A percentile compares a stretch with the other conserved stretches of the same genome.
Evolutionary conservation across 92 coral and sea anemone species (phyloP).

Genomic region (Chrysogorgia sp.): DNA sequence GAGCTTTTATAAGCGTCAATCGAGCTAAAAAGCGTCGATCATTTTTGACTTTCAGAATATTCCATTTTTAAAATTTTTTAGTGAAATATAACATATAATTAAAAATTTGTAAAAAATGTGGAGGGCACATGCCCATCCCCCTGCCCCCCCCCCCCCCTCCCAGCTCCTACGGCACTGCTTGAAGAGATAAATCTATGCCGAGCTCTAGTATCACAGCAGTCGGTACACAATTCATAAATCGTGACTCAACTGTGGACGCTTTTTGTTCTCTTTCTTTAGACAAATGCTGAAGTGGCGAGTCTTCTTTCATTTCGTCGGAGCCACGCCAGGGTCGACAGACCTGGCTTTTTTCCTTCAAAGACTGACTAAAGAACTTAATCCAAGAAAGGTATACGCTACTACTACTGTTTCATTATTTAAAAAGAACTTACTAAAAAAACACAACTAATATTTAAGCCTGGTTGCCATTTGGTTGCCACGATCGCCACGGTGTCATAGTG

Average conservation of each 20-base stretch:
- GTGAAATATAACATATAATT: no score
- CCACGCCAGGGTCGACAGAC: conserved; percentile 99
- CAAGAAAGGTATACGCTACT: conserved; percentile 65
- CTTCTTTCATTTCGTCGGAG: conserved; percentile 98
- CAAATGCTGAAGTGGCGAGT: conserved; percentile 74
- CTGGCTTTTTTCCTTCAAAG: conserved; percentile 96
- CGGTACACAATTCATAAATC: no score
- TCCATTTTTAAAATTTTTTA: no score
- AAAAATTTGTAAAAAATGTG: no score
- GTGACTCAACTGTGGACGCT: not conserved
- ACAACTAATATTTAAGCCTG: not conserved
- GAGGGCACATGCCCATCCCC: no score
- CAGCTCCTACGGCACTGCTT: not conserved
- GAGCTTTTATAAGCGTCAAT: no score
- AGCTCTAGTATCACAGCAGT: no score
- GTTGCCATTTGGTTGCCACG: not conserved
- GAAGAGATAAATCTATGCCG: no score
- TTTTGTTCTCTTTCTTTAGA: conserved; percentile 39
- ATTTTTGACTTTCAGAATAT: no score
- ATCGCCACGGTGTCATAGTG: no score
- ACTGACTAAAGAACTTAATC: conserved; percentile 81
- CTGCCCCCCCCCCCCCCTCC: no score
- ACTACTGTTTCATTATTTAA: not conserved
- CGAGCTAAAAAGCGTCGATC: no score
- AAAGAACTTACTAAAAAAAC: not conserved